These are phyloP conservation scores for Calameuta idolon DNA, from an alignment of 2,888 invertebrate species.

Conservation along the genomic window DNA sequence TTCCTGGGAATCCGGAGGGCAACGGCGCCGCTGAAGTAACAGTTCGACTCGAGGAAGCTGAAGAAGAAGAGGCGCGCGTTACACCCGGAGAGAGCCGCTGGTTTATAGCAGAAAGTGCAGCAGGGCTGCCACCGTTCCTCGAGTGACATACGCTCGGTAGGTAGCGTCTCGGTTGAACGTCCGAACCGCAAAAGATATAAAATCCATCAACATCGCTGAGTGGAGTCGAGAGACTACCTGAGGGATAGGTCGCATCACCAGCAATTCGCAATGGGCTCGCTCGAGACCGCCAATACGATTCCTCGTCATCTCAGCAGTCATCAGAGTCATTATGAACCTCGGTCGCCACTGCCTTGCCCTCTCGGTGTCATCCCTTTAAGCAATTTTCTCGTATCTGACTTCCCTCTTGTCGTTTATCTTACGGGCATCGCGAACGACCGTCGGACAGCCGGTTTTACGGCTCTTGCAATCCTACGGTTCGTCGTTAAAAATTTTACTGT, in stretches of 20 bases:
- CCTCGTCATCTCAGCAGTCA: not conserved
- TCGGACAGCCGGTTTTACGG: slow-evolving; percentile 4
- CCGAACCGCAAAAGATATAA: slow-evolving; percentile 30
- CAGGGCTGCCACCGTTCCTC: slow-evolving; percentile 11
- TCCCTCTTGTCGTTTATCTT: not conserved
- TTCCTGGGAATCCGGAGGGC: slow-evolving; percentile 38
- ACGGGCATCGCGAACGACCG: not conserved
- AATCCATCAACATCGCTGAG: slow-evolving; percentile 35
- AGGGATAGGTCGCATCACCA: not conserved
- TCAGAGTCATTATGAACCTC: slow-evolving; percentile 1
- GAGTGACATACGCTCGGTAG: slow-evolving; percentile 40
- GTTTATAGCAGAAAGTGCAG: slow-evolving; percentile 49
- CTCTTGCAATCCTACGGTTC: slow-evolving; percentile 26
- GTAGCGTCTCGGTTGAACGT: slow-evolving; percentile 25
- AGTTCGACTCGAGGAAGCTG: slow-evolving; percentile 15
- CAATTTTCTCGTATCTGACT: slow-evolving; percentile 5
- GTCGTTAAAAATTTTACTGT: slow-evolving; percentile 43
- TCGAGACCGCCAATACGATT: not conserved
- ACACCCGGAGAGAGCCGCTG: slow-evolving; percentile 31
- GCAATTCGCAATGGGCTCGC: not conserved
- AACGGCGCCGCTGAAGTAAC: not conserved
- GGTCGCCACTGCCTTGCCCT: not conserved
- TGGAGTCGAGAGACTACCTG: not conserved
- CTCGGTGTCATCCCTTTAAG: slow-evolving; percentile 5
- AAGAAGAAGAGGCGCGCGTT: slow-evolving; percentile 27